Evolutionary conservation across 2,797 vertebrate genomes (phyloP), one percentile per base, ranked within the genome.

Genomic region (Notolabrus celidotus): DNA sequence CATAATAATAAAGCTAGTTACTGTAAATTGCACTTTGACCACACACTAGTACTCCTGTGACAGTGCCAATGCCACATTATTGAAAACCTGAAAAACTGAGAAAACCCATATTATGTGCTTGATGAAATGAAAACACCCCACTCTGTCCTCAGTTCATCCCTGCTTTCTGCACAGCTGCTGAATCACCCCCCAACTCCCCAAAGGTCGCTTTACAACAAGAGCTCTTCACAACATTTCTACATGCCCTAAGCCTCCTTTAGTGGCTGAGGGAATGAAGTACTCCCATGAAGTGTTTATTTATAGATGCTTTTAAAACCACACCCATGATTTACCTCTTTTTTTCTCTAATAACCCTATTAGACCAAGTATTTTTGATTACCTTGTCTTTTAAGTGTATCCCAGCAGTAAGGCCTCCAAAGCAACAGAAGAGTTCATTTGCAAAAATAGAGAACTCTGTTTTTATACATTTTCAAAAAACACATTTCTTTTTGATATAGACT

Each of bases 121-220:
- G n/a, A n/a, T 34, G 43, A 2, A 6, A 23, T 25, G 55, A 25
- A 65, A 75, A 59, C 1, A 15, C 51, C 77, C 52, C 64, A 54
- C 43, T 38, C 59, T 62, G 71, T 71, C 77, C 59, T 55, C 47
- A 73, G 71, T 84, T 87, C 65, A 55, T 85, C 70, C 75, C 67
- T 60, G 58, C 75, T 54, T 71, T 71, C 71, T 71, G 80, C 82
- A 84, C 85, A 82, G 88, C 83, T 87, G 83, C 75, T 82, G 66
- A 77, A 67, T 84, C 69, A 65, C 57, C 68, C 51, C n/a, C 61
- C 38, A 57, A 66, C 38, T 86, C 77, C 85, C 79, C 56, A 67
- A 22, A 80, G 85, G 47, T 61, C 6, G 16, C 73, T 78, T 61
- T 38, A 65, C 65, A 81, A 74, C 74, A 70, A 33, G 71, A 81